Percentiles rank a stretch among this genome's conserved stretches.
Evolutionary conservation across 2,113 vertebrate species (phyloP).

Genomic region (Chrysochloris asiatica): DNA sequence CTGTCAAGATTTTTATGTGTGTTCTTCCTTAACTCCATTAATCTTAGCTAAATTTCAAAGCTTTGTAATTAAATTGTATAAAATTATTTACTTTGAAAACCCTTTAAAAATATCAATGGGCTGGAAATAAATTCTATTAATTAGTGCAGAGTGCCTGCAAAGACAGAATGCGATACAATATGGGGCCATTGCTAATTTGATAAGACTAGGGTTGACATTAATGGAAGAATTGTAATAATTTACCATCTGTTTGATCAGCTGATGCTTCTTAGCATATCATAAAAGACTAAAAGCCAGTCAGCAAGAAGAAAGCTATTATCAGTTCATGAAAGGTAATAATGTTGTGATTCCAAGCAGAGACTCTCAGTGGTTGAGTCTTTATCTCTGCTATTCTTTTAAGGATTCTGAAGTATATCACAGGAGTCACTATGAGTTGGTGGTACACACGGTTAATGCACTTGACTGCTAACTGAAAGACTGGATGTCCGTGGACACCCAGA

Average conservation of each 20-base stretch:
- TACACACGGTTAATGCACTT: background rate
- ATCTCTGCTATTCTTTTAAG: background rate
- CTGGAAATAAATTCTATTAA: slow-evolving; percentile 45
- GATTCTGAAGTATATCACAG: background rate
- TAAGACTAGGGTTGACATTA: slow-evolving; percentile 39
- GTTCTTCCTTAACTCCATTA: slow-evolving; percentile 47
- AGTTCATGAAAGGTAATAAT: background rate
- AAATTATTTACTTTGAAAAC: slow-evolving; percentile 51
- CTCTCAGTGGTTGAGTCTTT: background rate
- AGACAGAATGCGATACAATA: slow-evolving; percentile 56
- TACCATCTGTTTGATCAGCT: slow-evolving; percentile 58
- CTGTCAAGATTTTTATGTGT: slow-evolving; percentile 46
- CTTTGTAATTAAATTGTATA: slow-evolving; percentile 25
- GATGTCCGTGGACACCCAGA: background rate
- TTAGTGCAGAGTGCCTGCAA: slow-evolving; percentile 25
- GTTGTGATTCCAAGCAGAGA: background rate
- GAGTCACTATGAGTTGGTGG: background rate
- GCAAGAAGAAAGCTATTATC: background rate
- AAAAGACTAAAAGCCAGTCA: background rate
- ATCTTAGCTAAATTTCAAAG: slow-evolving; percentile 31
- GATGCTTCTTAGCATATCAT: background rate
- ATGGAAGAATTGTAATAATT: slow-evolving; percentile 63
- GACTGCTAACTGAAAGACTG: background rate
- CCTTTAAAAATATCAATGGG: slow-evolving; percentile 49
- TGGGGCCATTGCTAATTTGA: slow-evolving; percentile 29